Percentiles rank a stretch among this genome's conserved stretches.
phyloP scores from a whole-genome alignment of 2,797 vertebrate species.

The Sebastolobus altivelis region DNA sequence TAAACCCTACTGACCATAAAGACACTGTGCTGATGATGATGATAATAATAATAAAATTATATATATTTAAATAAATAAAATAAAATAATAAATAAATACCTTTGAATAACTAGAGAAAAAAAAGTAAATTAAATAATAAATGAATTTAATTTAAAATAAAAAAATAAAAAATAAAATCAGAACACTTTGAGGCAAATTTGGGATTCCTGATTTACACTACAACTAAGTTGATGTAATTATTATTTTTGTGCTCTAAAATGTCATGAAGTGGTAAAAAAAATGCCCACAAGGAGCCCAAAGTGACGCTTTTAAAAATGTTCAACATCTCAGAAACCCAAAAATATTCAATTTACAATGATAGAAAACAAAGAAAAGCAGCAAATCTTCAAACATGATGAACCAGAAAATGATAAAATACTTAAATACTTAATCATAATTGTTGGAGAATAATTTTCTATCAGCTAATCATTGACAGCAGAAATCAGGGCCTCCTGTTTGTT shows the following conservation, averaged over 20 bases:
- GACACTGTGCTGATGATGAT: too few species aligned
- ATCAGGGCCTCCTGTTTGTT: background rate
- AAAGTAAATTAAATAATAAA: fast-evolving
- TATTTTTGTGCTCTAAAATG: background rate
- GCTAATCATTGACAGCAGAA: background rate
- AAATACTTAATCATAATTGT: background rate
- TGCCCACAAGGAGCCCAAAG: background rate
- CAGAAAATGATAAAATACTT: background rate
- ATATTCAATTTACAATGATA: background rate
- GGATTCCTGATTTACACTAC: too few species aligned
- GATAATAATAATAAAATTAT: too few species aligned
- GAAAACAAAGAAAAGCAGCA: background rate
- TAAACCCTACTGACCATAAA: too few species aligned
- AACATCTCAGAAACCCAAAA: background rate
- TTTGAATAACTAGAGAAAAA: background rate
- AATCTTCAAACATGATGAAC: background rate
- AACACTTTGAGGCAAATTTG: background rate
- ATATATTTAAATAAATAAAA: too few species aligned
- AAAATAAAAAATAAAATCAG: background rate
- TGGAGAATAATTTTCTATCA: background rate
- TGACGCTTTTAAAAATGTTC: background rate
- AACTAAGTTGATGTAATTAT: background rate
- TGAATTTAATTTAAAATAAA: too few species aligned
- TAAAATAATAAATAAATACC: too few species aligned
- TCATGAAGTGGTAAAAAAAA: background rate